phyloP scores from a whole-genome alignment of 2,797 vertebrate species.

The Sternotherus odoratus region DNA sequence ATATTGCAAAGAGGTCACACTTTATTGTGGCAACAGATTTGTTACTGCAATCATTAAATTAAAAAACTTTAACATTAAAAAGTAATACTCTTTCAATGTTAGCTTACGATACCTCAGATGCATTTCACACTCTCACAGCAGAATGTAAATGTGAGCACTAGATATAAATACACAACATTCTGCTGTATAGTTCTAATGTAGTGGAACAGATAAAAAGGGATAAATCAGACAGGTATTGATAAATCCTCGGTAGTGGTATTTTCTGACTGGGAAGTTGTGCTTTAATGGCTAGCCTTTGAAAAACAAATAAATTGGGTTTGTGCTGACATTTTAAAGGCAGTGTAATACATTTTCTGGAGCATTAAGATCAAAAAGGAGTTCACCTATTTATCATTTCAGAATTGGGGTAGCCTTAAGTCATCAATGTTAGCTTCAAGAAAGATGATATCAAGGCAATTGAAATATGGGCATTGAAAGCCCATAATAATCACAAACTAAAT shows the following conservation, averaged over 20 bases:
- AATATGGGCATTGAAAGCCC: background rate
- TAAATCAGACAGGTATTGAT: background rate
- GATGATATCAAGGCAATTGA: constrained; percentile 28
- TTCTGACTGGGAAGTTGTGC: background rate
- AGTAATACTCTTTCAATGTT: background rate
- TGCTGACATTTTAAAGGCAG: background rate
- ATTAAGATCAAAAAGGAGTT: background rate
- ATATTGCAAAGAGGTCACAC: background rate
- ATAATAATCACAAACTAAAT: constrained; percentile 1
- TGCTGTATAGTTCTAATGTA: background rate
- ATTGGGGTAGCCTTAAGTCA: background rate
- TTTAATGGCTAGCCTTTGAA: background rate
- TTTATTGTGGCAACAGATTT: constrained; percentile 1
- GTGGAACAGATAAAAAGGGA: background rate
- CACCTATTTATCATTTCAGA: constrained; percentile 5
- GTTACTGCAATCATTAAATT: background rate
- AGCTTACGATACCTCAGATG: background rate
- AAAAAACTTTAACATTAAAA: constrained; percentile 4
- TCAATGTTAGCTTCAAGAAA: constrained; percentile 32
- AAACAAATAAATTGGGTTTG: background rate
- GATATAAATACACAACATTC: background rate
- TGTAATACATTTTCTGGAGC: background rate
- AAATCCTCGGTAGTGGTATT: background rate
- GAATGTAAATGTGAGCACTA: background rate
- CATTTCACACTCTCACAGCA: background rate